These are phyloP conservation scores for Mythimna impura DNA, from an alignment of 2,888 invertebrate species.

Conservation along the genomic window DNA sequence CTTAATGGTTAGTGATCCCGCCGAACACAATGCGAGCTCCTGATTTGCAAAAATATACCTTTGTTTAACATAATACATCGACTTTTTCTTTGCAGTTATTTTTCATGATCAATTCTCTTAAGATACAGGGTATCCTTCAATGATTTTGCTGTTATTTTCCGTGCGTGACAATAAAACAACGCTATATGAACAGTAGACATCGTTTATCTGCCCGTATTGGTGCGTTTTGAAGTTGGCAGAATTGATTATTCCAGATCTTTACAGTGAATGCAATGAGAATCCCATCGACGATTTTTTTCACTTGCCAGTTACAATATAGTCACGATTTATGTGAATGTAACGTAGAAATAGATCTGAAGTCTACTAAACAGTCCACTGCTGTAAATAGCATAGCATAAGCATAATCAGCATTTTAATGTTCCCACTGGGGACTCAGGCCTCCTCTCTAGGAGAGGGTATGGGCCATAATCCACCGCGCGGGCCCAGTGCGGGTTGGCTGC, in stretches of 20 bases:
- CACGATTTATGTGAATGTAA: not conserved
- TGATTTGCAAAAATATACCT: not conserved
- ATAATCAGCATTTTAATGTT: too few relatives aligned
- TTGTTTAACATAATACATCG: not conserved
- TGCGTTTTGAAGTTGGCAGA: not conserved
- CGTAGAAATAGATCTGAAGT: not conserved
- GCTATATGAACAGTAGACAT: slow-evolving; percentile 22
- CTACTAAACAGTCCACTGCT: not conserved
- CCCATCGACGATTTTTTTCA: not conserved
- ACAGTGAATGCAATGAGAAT: not conserved
- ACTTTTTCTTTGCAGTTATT: not conserved
- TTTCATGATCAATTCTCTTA: not conserved
- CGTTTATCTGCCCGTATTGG: not conserved
- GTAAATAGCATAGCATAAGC: too few relatives aligned
- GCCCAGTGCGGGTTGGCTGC: too few relatives aligned
- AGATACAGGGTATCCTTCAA: not conserved
- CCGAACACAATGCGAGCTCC: not conserved
- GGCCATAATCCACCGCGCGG: too few relatives aligned
- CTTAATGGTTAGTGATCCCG: too few relatives aligned
- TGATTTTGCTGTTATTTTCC: not conserved
- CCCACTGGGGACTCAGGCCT: too few relatives aligned
- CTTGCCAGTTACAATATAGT: not conserved
- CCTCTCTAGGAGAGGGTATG: too few relatives aligned
- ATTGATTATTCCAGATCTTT: not conserved
- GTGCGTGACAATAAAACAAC: slow-evolving; percentile 3